Percentiles rank a stretch among this genome's conserved stretches.
Evolutionary conservation across 2,113 vertebrate genomes (phyloP).

Genomic region (Zapornia atra): DNA sequence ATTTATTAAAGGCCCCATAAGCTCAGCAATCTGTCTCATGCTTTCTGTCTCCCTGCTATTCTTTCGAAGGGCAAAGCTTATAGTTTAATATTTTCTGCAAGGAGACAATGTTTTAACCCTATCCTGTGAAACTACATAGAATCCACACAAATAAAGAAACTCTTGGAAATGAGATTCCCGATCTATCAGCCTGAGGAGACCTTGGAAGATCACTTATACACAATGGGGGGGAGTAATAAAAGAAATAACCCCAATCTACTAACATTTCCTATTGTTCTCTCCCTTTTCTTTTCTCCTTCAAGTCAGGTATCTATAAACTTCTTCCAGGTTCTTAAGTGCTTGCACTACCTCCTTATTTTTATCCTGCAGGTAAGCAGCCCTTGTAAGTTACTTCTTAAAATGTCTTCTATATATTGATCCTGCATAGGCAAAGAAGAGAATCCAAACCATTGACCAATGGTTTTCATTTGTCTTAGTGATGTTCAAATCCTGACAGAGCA

Average conservation of each 20-base stretch:
- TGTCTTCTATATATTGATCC: background rate
- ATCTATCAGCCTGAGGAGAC: background rate
- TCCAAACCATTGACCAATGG: background rate
- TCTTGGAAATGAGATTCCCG: background rate
- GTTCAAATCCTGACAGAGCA: background rate
- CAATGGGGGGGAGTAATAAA: background rate
- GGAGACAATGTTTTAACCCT: constrained; percentile 31
- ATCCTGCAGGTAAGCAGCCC: background rate
- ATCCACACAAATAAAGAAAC: background rate
- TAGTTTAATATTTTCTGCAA: constrained; percentile 25
- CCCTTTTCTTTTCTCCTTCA: background rate
- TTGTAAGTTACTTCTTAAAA: background rate
- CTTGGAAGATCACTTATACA: background rate
- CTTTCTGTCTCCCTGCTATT: constrained; percentile 43
- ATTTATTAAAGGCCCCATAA: constrained; percentile 73
- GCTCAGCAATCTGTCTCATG: constrained; percentile 43
- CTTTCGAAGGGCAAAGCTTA: constrained; percentile 58
- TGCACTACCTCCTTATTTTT: background rate
- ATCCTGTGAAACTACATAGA: background rate
- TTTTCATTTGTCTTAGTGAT: background rate
- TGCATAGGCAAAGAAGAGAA: background rate
- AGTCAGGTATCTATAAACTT: background rate
- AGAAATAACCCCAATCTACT: background rate
- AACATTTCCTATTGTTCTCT: background rate
- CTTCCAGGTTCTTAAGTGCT: background rate